phyloP scores from a whole-genome alignment of 2,888 invertebrate species.

The Ormyrus labotus region DNA sequence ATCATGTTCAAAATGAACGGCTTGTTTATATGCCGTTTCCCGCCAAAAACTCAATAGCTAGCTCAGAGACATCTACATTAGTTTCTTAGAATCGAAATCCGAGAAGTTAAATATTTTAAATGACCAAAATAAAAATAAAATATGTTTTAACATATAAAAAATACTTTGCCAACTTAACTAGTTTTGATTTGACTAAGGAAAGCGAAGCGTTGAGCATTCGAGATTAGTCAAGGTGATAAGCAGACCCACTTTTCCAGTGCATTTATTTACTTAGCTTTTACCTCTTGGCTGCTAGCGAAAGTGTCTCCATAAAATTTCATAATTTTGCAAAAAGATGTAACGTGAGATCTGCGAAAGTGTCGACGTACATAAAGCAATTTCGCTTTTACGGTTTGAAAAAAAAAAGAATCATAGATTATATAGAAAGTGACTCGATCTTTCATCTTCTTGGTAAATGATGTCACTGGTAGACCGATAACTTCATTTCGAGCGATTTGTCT shows the following conservation, averaged over 20 bases:
- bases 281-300: conserved; percentile 26
- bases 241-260: conserved; percentile 30
- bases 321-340: conserved; percentile 55
- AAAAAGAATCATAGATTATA: too few species aligned
- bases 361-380: background rate
- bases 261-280: conserved; percentile 14
- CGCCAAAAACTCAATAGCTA: background rate
- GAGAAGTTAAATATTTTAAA: too few species aligned
- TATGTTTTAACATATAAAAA: too few species aligned
- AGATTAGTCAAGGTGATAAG: conserved; percentile 27
- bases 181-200: conserved; percentile 1
- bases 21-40: background rate
- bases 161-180: too few species aligned
- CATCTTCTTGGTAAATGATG: too few species aligned
- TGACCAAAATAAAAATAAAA: too few species aligned
- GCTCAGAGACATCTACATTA: background rate
- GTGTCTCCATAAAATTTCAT: conserved; percentile 51
- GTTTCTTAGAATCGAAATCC: background rate
- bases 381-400: background rate
- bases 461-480: conserved; percentile 12
- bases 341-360: conserved; percentile 33
- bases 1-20: too few species aligned
- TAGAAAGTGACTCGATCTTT: too few species aligned
- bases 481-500: conserved; percentile 11
- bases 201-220: conserved; percentile 18